Conservation (phyloP, 2,888 invertebrate species). For the Gisinianus flammeolus region DNA sequence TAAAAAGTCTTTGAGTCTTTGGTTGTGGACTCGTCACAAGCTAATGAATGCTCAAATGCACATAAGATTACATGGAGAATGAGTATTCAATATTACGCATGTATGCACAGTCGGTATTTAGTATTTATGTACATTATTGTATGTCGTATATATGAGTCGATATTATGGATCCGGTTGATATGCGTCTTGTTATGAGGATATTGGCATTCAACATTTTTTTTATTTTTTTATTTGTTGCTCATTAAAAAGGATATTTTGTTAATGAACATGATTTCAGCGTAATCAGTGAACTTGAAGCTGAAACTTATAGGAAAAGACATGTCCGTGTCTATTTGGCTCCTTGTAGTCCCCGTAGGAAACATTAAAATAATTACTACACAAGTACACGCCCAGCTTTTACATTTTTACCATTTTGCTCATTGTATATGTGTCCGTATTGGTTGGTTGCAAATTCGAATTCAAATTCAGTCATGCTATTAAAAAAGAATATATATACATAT, state of each 20-base stretch:
- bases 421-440: background rate
- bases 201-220: slow-evolving; percentile 21
- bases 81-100: too few relatives aligned
- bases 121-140: background rate
- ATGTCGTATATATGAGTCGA: background rate
- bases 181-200: slow-evolving; percentile 2
- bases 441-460: background rate
- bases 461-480: slow-evolving; percentile 2
- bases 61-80: too few relatives aligned
- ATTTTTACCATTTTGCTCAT: background rate
- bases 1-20: background rate
- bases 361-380: slow-evolving; percentile 31
- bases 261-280: slow-evolving; percentile 33
- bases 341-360: slow-evolving; percentile 23
- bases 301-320: background rate
- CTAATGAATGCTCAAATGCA: background rate
- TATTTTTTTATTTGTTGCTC: slow-evolving; percentile 14
- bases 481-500: background rate
- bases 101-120: background rate
- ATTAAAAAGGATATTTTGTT: slow-evolving; percentile 28
- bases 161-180: too few relatives aligned
- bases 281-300: slow-evolving; percentile 33
- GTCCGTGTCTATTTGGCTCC: slow-evolving; percentile 23
- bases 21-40: slow-evolving; percentile 25
- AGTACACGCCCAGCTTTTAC: slow-evolving; percentile 26